phyloP scores from a whole-genome alignment of 2,113 vertebrate species.

The Callocephalon fimbriatum region DNA sequence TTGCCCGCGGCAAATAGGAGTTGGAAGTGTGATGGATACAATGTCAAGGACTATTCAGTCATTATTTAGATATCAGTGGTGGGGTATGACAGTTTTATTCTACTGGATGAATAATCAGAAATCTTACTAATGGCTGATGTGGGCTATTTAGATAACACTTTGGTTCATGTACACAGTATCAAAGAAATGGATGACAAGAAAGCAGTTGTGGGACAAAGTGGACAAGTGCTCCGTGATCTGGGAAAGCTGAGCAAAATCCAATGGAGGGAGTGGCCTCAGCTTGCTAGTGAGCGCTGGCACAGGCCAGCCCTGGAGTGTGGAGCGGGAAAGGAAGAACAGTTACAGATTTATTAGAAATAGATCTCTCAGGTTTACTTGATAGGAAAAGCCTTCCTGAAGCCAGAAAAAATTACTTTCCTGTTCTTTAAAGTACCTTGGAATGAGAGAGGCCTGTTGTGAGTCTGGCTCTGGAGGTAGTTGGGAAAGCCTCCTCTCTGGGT shows the following conservation, averaged over 20 bases:
- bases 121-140: background rate
- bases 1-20: conserved; percentile 16
- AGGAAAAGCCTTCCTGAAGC: background rate
- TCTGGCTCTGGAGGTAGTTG: background rate
- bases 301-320: background rate
- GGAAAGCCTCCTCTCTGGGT: background rate
- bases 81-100: background rate
- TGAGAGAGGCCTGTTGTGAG: background rate
- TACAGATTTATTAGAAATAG: background rate
- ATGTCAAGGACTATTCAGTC: conserved; percentile 5
- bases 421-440: background rate
- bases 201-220: background rate
- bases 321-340: background rate
- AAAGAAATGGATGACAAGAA: background rate
- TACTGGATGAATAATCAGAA: background rate
- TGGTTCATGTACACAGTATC: background rate
- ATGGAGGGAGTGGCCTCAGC: fast-evolving
- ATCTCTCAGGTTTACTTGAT: background rate
- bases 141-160: background rate
- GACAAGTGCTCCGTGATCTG: background rate
- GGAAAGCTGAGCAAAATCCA: background rate
- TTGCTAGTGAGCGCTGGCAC: background rate
- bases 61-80: conserved; percentile 7
- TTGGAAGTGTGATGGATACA: background rate
- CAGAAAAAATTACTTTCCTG: background rate